Conservation (phyloP, 2,888 invertebrate genomes). For the Hecatera dysodea region DNA sequence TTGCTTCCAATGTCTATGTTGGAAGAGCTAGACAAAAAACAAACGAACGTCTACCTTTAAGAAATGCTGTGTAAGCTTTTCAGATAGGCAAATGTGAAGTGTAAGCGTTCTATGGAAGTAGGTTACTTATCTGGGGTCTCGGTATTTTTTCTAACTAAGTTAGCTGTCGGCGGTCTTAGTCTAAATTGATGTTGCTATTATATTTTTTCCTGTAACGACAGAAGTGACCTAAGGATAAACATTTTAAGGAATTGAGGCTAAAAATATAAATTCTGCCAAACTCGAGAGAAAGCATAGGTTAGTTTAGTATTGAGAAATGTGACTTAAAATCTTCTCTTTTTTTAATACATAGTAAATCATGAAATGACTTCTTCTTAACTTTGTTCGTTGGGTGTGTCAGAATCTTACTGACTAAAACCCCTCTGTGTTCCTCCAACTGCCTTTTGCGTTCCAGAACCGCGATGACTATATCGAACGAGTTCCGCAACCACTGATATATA, state of each 20-base stretch:
- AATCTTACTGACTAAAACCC: no score
- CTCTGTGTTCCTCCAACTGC: no score
- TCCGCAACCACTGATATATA: no score
- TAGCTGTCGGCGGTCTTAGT: constrained; percentile 2
- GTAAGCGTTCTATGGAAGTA: constrained; percentile 34
- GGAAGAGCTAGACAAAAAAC: constrained; percentile 28
- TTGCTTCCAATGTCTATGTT: background rate
- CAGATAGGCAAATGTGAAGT: constrained; percentile 13
- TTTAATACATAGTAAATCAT: no score
- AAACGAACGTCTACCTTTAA: constrained; percentile 33
- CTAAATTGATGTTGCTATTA: background rate
- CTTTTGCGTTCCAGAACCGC: no score
- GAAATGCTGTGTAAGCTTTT: constrained; percentile 17
- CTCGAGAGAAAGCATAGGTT: no score
- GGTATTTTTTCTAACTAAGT: background rate
- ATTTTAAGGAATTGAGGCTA: background rate
- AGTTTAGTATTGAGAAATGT: no score
- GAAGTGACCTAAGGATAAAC: background rate
- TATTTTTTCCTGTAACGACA: background rate
- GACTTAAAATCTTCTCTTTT: no score
- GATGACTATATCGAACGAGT: no score
- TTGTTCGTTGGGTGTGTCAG: no score
- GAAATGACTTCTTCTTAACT: no score
- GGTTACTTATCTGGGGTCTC: constrained; percentile 16
- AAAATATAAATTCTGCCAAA: background rate